Base-by-base conservation (phyloP, 2,113 vertebrate species). In the Prinia subflava region DNA sequence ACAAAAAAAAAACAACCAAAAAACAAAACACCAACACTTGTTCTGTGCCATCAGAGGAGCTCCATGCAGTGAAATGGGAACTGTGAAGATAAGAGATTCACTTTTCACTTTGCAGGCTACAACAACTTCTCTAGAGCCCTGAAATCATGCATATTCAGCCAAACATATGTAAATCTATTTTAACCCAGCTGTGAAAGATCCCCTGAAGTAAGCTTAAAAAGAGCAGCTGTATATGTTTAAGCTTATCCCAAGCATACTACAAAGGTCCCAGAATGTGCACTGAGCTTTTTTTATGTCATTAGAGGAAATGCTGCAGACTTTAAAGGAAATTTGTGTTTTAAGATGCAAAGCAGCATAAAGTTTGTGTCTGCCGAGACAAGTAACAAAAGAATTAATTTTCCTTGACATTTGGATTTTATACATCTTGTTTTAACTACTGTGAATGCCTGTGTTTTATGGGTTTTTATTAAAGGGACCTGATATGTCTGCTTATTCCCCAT, bases 351-450 rank as follows among this genome's bases (percentile, higher is more conserved):
- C 62, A 87, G 76, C 28, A 77, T 92, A 68, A 84, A 88, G 83
- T 87, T 94, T 92, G 37, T 70, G 57, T 93, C 88, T 88, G 69
- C 84, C 0, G 47, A 95, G 65, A 85, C 60, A 92, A 67, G 57
- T 87, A 86, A 87, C 84, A 93, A 92, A 97, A 85, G 63, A 96
- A 94, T 97, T 83, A n/a, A 92, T 97, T 97, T 96, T 96, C 79
- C 84, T 94, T 93, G 89, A 87, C 87, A 94, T 96, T 96, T 90
- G 63, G n/a, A 67, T 90, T 91, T 94, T 62, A 49, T 85, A 53
- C 39, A 67, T 80, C 70, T 89, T 87, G 17, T 31, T 89, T 89
- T 80, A 87, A 80, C 74, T 87, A 42, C 59, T 67, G 49, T 64
- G 60, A 92, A 57, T 46, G 42, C 57, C 37, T 39, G 8, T 89